Evolutionary conservation across 2,888 invertebrate genomes (phyloP).

Genomic region (Myathropa florea): DNA sequence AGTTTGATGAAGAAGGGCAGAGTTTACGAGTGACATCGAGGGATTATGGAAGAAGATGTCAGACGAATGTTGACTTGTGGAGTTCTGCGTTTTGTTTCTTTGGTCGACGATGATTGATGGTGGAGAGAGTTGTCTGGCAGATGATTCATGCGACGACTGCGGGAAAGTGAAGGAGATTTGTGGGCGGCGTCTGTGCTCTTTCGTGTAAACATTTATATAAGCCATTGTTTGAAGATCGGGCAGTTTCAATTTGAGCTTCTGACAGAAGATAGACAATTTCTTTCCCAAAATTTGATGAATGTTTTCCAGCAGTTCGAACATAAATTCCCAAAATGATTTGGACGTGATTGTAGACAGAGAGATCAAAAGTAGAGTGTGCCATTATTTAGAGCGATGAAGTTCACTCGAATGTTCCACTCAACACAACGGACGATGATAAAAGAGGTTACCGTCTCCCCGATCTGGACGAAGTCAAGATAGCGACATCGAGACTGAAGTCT

Average conservation of each 20-base stretch:
- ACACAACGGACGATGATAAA: too few relatives aligned
- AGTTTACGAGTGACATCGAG: conserved; percentile 27
- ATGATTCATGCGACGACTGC: not conserved
- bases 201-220: not conserved
- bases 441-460: too few relatives aligned
- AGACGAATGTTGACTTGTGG: conserved; percentile 15
- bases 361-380: not conserved
- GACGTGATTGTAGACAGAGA: not conserved
- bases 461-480: too few relatives aligned
- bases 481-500: too few relatives aligned
- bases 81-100: conserved; percentile 7
- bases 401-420: too few relatives aligned
- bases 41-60: conserved; percentile 46
- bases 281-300: not conserved
- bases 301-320: not conserved
- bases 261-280: not conserved
- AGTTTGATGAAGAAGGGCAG: conserved; percentile 51
- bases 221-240: not conserved
- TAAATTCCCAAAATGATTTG: not conserved
- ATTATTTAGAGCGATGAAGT: too few relatives aligned
- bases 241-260: not conserved
- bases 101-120: not conserved
- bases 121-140: not conserved
- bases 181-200: not conserved
- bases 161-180: not conserved